These are phyloP conservation scores for Drosophila dives DNA, from an alignment of 2,888 invertebrate genomes.

Conservation along the genomic window DNA sequence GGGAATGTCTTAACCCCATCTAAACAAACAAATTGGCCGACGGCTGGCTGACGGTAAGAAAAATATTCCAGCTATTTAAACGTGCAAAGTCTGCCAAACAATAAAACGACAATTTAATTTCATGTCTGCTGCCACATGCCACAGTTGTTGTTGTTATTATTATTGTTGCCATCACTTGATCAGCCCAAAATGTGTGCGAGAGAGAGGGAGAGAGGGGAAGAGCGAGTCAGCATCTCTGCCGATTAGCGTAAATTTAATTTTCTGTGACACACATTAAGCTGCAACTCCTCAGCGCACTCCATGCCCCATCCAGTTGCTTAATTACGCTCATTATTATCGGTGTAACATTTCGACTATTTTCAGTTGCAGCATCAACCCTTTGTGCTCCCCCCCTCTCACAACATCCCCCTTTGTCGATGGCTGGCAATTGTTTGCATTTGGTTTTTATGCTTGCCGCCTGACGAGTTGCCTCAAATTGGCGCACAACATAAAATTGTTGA, in stretches of 20 bases:
- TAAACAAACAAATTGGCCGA: constrained; percentile 76
- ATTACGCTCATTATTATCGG: constrained; percentile 77
- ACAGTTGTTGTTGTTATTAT: constrained; percentile 17
- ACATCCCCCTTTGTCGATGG: not conserved
- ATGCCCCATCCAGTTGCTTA: constrained; percentile 35
- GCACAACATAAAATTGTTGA: constrained; percentile 54
- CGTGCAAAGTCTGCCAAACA: constrained; percentile 60
- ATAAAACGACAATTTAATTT: constrained; percentile 79
- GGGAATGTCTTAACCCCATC: constrained; percentile 78
- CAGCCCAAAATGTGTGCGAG: not conserved
- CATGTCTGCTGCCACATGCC: constrained; percentile 66
- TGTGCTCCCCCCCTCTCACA: not conserved
- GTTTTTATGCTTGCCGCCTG: constrained; percentile 61
- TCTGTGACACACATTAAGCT: constrained; percentile 77
- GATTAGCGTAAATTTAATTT: constrained; percentile 77
- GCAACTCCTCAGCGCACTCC: constrained; percentile 30
- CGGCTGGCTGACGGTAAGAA: constrained; percentile 63
- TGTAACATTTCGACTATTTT: constrained; percentile 58
- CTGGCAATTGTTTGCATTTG: constrained; percentile 68
- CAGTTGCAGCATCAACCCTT: constrained; percentile 30
- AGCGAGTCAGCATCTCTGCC: constrained; percentile 26
- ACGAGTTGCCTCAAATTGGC: constrained; percentile 56
- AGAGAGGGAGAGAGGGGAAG: not conserved
- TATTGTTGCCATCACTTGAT: constrained; percentile 17
- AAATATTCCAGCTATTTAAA: constrained; percentile 70